Conservation (phyloP, 2,113 vertebrate genomes). For the Lampris incognitus region DNA sequence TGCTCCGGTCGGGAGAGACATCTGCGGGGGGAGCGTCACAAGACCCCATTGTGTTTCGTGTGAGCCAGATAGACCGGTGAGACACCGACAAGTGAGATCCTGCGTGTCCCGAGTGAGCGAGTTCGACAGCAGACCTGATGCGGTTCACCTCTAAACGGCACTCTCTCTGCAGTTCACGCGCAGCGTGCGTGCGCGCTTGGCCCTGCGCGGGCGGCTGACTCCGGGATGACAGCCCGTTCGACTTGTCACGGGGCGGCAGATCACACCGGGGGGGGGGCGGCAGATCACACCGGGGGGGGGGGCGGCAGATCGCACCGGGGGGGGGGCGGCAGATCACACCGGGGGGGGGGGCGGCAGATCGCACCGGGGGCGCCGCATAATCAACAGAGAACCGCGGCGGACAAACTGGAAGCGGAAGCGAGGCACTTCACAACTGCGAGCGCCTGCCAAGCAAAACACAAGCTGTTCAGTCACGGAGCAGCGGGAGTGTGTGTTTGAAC, state of each 20-base stretch:
- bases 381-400: slow-evolving; percentile 44
- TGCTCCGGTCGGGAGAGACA: neutral
- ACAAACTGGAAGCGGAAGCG: slow-evolving; percentile 57
- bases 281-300: neutral
- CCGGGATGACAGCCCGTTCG: slow-evolving; percentile 25
- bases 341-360: slow-evolving; percentile 20
- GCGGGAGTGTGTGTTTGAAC: slow-evolving; percentile 27
- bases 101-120: neutral
- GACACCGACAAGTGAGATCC: neutral
- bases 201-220: slow-evolving; percentile 5
- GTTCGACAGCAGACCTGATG: neutral
- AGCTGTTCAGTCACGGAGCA: slow-evolving; percentile 7
- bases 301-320: slow-evolving; percentile 33
- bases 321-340: too few species aligned
- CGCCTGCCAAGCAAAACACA: slow-evolving; percentile 54
- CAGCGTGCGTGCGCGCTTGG: neutral
- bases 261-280: slow-evolving; percentile 32
- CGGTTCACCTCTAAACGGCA: neutral
- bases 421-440: slow-evolving; percentile 35
- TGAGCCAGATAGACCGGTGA: slow-evolving; percentile 11
- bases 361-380: slow-evolving; percentile 28
- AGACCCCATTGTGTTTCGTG: neutral
- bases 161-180: neutral
- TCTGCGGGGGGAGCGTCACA: neutral
- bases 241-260: slow-evolving; percentile 35